phyloP scores from a whole-genome alignment of 2,797 vertebrate genomes.

The Ptychobarbus kaznakovi region DNA sequence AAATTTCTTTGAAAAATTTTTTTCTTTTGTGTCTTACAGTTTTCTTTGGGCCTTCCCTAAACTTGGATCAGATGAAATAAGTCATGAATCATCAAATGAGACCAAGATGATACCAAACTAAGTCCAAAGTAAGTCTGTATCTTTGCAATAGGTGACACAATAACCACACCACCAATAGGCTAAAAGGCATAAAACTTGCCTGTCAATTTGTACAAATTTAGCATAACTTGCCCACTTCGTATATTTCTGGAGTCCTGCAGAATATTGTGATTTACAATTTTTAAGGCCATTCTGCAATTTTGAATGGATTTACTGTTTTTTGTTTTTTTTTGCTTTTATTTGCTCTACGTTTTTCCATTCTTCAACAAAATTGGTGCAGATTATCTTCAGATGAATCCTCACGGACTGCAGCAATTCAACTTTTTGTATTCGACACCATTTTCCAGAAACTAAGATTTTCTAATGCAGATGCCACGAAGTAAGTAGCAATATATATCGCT shows the following conservation, averaged over 20 bases:
- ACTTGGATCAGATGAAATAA: too few species aligned
- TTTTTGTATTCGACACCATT: not conserved
- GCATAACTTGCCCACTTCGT: not conserved
- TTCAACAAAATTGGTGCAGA: slow-evolving; percentile 3
- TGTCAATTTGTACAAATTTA: too few species aligned
- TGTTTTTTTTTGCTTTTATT: not conserved
- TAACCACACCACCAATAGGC: not conserved
- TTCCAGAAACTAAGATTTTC: not conserved
- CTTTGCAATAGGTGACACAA: not conserved
- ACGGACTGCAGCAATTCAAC: not conserved
- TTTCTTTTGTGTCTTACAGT: slow-evolving; percentile 9
- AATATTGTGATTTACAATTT: not conserved
- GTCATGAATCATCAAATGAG: not conserved
- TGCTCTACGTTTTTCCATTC: not conserved
- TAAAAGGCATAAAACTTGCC: not conserved
- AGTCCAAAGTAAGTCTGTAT: not conserved
- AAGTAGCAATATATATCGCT: not conserved
- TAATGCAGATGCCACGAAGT: not conserved
- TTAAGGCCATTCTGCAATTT: not conserved
- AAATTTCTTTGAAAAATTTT: not conserved
- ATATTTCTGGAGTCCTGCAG: not conserved
- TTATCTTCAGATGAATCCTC: not conserved
- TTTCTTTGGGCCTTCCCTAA: not conserved
- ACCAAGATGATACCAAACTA: not conserved
- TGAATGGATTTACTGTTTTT: not conserved